phyloP scores from a whole-genome alignment of 1,140 invertebrate species.

The Coelopa frigida region DNA sequence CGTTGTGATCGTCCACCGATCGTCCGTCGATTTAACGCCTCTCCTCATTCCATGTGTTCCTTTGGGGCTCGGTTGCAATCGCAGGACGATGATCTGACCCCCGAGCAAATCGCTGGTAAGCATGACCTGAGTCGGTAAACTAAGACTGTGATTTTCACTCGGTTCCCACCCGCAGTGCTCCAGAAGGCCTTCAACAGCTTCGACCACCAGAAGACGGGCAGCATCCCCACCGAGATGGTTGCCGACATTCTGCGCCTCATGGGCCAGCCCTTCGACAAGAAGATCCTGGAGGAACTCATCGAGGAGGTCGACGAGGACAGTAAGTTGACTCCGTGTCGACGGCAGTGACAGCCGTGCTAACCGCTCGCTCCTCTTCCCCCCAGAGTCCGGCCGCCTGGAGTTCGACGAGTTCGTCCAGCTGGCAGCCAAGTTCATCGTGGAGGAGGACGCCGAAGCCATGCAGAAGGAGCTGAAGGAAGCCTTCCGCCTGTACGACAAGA shows the following conservation, averaged over 20 bases:
- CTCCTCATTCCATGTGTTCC: too few relatives aligned
- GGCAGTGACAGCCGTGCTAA: conserved; percentile 8
- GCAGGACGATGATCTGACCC: conserved; percentile 56
- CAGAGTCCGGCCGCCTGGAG: conserved; percentile 89
- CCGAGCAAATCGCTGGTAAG: conserved; percentile 52
- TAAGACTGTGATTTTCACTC: background rate
- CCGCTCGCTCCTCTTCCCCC: conserved; percentile 10
- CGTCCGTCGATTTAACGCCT: too few relatives aligned
- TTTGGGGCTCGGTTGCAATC: too few relatives aligned
- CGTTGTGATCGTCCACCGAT: too few relatives aligned
- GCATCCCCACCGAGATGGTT: conserved; percentile 90
- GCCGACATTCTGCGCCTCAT: conserved; percentile 88
- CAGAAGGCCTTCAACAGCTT: conserved; percentile 95
- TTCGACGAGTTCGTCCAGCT: conserved; percentile 92
- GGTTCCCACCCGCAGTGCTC: conserved; percentile 52
- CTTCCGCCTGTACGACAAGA: conserved; percentile 82
- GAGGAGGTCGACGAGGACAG: conserved; percentile 94
- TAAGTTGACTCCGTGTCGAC: conserved; percentile 51
- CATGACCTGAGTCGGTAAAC: background rate
- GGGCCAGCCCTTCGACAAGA: conserved; percentile 94
- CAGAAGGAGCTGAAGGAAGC: conserved; percentile 89
- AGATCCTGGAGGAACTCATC: conserved; percentile 88
- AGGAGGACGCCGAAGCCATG: conserved; percentile 89
- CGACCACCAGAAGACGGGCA: conserved; percentile 87
- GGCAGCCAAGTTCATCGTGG: conserved; percentile 89